Base-by-base conservation (phyloP, 2,113 vertebrate genomes). In the Chaetodon trifascialis region DNA sequence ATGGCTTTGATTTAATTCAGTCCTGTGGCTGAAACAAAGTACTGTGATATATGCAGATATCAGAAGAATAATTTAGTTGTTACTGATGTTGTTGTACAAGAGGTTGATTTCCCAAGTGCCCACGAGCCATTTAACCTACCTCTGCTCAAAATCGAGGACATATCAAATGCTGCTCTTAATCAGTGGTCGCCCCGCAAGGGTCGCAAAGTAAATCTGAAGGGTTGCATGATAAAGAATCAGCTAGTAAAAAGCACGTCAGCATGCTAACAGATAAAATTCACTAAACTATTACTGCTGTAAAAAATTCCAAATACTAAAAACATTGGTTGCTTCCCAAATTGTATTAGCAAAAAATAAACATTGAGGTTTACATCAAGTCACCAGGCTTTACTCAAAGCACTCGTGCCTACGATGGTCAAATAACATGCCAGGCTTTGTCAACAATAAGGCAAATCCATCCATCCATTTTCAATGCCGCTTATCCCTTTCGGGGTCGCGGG, bases 1-100 rank as follows among this genome's bases (percentile, higher is more conserved):
- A 75, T 15, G 1, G 40, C 36, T 83, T 76, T 71, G 23, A 89
- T 89, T 76, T 68, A 65, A 76, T 51, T 15, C 47, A 16, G 68
- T 70, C 63, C 79, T 34, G 15, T 23, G 66, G 76, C 60, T 78
- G 42, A 80, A 38, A 42, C 38, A 51, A 25, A 49, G 59, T 15
- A 10, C 56, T 17, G 55, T 72, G 36, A 65, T 56, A 77, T 55
- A 59, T 34, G 38, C 55, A 76, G 49, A 58, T 52, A 59, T 47
- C 73, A 77, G 14, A 44, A n/a, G 51, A 59, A 70, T 38, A 12
- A 69, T 19, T 19, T 21, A 36, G 65, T 51, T 79, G 40, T 60
- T 59, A 59, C 44, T 42, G 52, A 65, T 15, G 47, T 23, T 62
- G 40, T 12, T 34, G 62, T 65, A 14, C 30, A 52, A 59, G 25